phyloP scores from a whole-genome alignment of 2,113 vertebrate species.

The Zapus hudsonius region DNA sequence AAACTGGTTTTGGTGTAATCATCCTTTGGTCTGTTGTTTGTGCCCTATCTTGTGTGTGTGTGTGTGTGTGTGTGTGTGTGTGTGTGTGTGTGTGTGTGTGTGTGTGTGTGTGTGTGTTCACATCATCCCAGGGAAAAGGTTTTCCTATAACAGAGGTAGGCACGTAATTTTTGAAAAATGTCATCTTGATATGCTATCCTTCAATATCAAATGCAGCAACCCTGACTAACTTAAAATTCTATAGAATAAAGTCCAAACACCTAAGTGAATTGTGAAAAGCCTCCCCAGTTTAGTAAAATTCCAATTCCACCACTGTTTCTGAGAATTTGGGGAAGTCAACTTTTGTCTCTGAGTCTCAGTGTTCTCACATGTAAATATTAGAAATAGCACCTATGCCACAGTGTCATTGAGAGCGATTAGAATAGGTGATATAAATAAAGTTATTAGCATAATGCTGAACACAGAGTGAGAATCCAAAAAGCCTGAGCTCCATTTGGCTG shows the following conservation, averaged over 20 bases:
- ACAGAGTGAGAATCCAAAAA: background rate
- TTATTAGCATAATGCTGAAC: slow-evolving; percentile 37
- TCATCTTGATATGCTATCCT: background rate
- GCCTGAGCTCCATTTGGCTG: background rate
- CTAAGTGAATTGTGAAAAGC: background rate
- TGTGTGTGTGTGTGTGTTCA: too few relatives aligned
- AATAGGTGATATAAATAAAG: slow-evolving; percentile 21
- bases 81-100: too few relatives aligned
- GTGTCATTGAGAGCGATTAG: slow-evolving; percentile 7
- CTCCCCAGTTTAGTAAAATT: background rate
- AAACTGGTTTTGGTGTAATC: too few relatives aligned
- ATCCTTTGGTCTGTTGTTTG: too few relatives aligned
- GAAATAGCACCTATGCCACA: slow-evolving; percentile 11
- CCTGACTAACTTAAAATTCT: background rate
- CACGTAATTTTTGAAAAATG: slow-evolving; percentile 41
- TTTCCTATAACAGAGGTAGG: too few relatives aligned
- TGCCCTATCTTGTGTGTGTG: too few relatives aligned
- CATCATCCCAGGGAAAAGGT: too few relatives aligned
- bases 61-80: too few relatives aligned
- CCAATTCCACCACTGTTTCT: background rate
- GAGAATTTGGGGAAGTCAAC: background rate
- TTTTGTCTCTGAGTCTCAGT: slow-evolving; percentile 8
- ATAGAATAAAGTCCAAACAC: background rate
- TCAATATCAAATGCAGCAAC: background rate
- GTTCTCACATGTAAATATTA: slow-evolving; percentile 28